Evolutionary conservation across 2,113 vertebrate genomes (phyloP), one percentile per base, ranked within the genome.

Genomic region (Sclerurus mexicanus): DNA sequence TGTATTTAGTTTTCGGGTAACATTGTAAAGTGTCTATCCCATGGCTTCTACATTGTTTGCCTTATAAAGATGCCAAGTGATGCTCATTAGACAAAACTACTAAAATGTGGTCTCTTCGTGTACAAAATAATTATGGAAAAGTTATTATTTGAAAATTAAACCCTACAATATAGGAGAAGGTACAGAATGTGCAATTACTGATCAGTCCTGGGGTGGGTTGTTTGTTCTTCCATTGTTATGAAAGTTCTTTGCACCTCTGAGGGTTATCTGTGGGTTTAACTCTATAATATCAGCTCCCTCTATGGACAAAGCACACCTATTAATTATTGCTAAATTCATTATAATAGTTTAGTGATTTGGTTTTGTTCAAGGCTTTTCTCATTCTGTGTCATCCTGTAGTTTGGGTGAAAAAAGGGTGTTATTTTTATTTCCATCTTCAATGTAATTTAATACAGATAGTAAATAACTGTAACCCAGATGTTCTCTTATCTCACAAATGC

Each of bases 341-440:
- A 39, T 7, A 37, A 17, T n/a, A 58, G 9, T 44, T 75, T 16
- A 31, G 23, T 84, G 7, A 19, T 66, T 75, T 49, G 14, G 5
- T 71, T 90, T 56, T 60, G 18, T 47, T 33, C 12, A 56, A 68
- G 44, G 30, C 17, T 80, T 90, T 80, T 84, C 4, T 55, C 9
- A 18, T 75, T 4, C 23, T 47, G 18, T 86, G 5, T 55, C 9
- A 16, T 78, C 4, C 23, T 47, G 18, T 14, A 31, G 8, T 59
- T 33, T 14, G 5, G 5, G 14, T 8, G 5, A 0, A 25, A 25
- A 66, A 85, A 25, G 6, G 3, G 9, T 25, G 64, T 66, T 25
- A 68, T 64, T 69, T 86, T 39, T 4, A 56, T 47, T 89, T 91
- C 25, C 0, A 0, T 53, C 31, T 93, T 62, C 25, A 52, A 3